A percentile compares a stretch with the other conserved stretches of the same genome.
These are phyloP conservation scores for Nipponacmea schrenckii DNA, from an alignment of 2,888 invertebrate species.

Conservation along the genomic window DNA sequence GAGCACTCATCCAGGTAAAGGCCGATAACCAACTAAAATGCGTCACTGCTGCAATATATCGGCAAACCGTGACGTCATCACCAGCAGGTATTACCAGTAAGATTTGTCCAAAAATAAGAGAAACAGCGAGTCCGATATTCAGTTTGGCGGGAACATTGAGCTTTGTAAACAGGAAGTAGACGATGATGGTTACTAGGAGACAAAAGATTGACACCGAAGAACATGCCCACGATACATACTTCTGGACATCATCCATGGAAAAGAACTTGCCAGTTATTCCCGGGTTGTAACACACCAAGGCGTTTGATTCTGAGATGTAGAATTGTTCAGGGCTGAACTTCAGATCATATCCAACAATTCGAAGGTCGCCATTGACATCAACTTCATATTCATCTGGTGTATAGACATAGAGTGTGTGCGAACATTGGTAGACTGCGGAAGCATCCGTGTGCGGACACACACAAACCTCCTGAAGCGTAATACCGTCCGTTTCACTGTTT, in stretches of 20 bases:
- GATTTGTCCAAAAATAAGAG: slow-evolving; percentile 23
- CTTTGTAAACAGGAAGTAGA: slow-evolving; percentile 15
- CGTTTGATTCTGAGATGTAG: neutral
- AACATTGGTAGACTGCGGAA: neutral
- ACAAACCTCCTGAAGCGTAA: neutral
- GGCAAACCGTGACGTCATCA: slow-evolving; percentile 8
- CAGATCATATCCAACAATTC: neutral
- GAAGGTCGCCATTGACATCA: neutral
- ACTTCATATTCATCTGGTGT: neutral
- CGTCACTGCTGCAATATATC: slow-evolving; percentile 12
- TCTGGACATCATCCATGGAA: neutral
- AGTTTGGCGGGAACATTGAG: slow-evolving; percentile 24
- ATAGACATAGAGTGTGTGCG: neutral
- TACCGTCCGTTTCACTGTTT: neutral
- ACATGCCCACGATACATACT: neutral
- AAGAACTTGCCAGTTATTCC: neutral
- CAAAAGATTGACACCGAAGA: slow-evolving; percentile 17
- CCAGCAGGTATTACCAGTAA: slow-evolving; percentile 13
- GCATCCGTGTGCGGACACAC: neutral
- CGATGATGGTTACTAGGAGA: slow-evolving; percentile 15
- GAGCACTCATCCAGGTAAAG: slow-evolving; percentile 24
- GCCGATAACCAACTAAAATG: slow-evolving; percentile 26
- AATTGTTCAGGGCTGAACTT: neutral
- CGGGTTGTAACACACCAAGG: neutral
- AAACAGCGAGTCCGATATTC: slow-evolving; percentile 13